A percentile compares a stretch with the other conserved stretches of the same genome.
These are phyloP conservation scores for Tachysurus fulvidraco DNA, from an alignment of 2,113 vertebrate genomes.

Conservation along the genomic window DNA sequence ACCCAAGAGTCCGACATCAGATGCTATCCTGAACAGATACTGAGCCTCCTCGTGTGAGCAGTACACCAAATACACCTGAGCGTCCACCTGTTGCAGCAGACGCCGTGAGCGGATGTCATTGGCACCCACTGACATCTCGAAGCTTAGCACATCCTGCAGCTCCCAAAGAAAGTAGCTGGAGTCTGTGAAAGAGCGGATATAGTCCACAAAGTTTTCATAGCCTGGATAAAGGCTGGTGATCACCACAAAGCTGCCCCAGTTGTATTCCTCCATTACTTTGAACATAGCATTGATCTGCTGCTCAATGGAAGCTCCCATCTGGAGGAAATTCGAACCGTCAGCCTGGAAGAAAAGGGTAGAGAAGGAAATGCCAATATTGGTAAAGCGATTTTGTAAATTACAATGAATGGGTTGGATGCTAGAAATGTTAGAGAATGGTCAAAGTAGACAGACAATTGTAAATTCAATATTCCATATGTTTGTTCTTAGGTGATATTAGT, in stretches of 20 bases:
- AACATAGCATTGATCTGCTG: slow-evolving; percentile 95
- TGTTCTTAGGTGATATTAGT: neutral
- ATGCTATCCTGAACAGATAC: slow-evolving; percentile 85
- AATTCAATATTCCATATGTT: neutral
- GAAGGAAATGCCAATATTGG: slow-evolving; percentile 48
- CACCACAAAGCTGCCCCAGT: slow-evolving; percentile 90
- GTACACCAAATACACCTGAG: slow-evolving; percentile 89
- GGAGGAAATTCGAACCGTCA: slow-evolving; percentile 89
- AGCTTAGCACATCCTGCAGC: slow-evolving; percentile 86
- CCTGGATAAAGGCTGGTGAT: slow-evolving; percentile 94
- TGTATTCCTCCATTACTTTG: slow-evolving; percentile 97
- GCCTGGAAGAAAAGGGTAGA: slow-evolving; percentile 73
- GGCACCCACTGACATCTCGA: slow-evolving; percentile 89
- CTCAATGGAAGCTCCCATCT: slow-evolving; percentile 94
- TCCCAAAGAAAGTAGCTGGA: slow-evolving; percentile 91
- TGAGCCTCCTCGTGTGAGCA: slow-evolving; percentile 92
- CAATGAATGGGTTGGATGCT: neutral
- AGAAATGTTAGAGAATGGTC: neutral
- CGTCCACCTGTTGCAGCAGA: slow-evolving; percentile 89
- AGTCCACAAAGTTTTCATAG: slow-evolving; percentile 87
- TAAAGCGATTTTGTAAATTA: neutral
- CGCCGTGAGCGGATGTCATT: slow-evolving; percentile 76
- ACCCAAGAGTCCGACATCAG: slow-evolving; percentile 85
- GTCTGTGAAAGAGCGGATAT: slow-evolving; percentile 86
- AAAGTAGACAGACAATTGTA: neutral